Base-by-base conservation (phyloP, 2,113 vertebrate species). In the Carassius auratus region DNA sequence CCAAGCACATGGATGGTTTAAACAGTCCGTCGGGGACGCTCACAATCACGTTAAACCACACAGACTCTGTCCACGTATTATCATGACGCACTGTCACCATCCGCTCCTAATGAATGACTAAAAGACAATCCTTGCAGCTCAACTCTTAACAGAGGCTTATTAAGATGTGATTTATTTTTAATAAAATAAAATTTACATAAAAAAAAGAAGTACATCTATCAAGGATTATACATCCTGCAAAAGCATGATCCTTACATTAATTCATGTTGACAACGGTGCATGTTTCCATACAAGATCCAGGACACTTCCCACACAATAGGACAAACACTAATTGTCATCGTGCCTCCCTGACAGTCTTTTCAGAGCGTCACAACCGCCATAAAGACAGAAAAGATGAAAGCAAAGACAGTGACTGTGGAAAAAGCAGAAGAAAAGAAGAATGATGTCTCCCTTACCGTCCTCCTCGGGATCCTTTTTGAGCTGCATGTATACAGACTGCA, bases 391-490 rank as follows among this genome's bases (percentile, higher is more conserved):
- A 83, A 10, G 64, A 66, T 23, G 55, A 64, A 33, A 85, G 55
- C 42, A 74, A 42, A 36, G 76, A 78, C 17, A 52, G 68, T 21
- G 38, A 52, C 62, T 33, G 52, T 33, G 62, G 62, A 38, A 77
- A 59, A 77, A 19, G 33, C 21, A 69, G 21, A 64, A 38, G 66
- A 83, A 81, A 71, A 73, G 42, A 62, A 57, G 66, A 73, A 14
- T 81, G n/a, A 38, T 74, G 48, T 74, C 78, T 75, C 48, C 62
- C 85, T 86, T 90, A 87, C 84, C 90, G 84, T 88, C 85, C 81
- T 88, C 86, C 80, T 42, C 87, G 4, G 78, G 68, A 76, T 86
- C 86, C 85, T 87, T 85, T 86, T 90, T 90, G 81, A 90, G 89
- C 87, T 90, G 89, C 89, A 90, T 90, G 87, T 66, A 74, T 82